Conservation (phyloP, 2,888 invertebrate species). For the Isotomurus palustris region DNA sequence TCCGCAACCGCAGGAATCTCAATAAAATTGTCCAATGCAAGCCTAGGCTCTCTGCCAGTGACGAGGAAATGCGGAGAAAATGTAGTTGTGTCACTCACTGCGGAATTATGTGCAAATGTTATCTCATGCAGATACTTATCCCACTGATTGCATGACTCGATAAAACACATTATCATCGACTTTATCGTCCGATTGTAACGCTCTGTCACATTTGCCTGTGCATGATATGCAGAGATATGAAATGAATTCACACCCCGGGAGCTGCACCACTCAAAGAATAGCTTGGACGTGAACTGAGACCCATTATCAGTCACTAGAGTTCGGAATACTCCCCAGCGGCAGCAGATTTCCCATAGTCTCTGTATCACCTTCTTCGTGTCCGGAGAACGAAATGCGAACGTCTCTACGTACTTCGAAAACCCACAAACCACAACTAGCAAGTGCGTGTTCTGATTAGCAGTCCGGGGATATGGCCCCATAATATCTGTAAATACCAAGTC, state of each 20-base stretch:
- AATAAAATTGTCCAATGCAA: conserved; percentile 29
- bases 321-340: conserved; percentile 18
- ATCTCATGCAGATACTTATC: conserved; percentile 20
- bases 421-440: conserved; percentile 18
- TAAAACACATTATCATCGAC: conserved; percentile 10
- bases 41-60: conserved; percentile 23
- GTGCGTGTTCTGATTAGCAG: conserved; percentile 10
- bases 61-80: conserved; percentile 27
- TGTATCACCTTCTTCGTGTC: conserved; percentile 9
- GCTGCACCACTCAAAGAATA: conserved; percentile 16
- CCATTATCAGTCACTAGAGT: conserved; percentile 21
- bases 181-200: conserved; percentile 21
- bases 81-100: conserved; percentile 11
- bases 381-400: conserved; percentile 14
- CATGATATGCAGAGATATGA: conserved; percentile 21
- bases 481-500: conserved; percentile 18
- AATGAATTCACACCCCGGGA: conserved; percentile 10
- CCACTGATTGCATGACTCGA: conserved; percentile 21
- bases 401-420: conserved; percentile 24
- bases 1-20: too few species aligned
- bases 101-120: conserved; percentile 21
- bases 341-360: conserved; percentile 13
- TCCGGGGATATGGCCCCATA: conserved; percentile 30
- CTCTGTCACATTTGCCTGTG: conserved; percentile 28
- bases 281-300: conserved; percentile 14